phyloP scores from a whole-genome alignment of 2,113 vertebrate genomes.

The Myanophis thanlyinensis region DNA sequence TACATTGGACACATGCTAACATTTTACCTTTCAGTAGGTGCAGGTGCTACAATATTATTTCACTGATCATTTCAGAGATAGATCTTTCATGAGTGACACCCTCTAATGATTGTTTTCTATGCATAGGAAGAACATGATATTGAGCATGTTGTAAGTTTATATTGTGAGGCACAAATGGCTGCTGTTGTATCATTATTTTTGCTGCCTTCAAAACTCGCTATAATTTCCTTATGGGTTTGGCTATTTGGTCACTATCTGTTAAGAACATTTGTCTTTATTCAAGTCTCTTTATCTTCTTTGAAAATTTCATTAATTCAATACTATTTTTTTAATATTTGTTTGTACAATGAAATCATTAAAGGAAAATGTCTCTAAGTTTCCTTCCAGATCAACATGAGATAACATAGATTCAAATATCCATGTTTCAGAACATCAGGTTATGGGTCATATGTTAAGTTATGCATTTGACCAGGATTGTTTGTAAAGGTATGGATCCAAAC shows the following conservation, averaged over 20 bases:
- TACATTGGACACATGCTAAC: not conserved
- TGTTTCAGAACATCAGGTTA: not conserved
- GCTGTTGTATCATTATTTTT: not conserved
- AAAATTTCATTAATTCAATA: not conserved
- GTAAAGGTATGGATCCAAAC: not conserved
- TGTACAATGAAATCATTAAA: not conserved
- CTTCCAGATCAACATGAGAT: not conserved
- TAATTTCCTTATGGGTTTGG: not conserved
- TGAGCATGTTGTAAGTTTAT: fast-evolving
- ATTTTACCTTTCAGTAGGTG: not conserved
- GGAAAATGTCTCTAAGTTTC: not conserved
- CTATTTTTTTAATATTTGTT: not conserved
- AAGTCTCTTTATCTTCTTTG: not conserved
- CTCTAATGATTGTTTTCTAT: conserved; percentile 2
- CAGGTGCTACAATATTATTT: not conserved
- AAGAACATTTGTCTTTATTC: not conserved
- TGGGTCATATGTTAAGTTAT: not conserved
- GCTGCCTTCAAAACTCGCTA: not conserved
- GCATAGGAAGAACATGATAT: not conserved
- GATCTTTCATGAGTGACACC: not conserved
- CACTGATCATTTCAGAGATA: not conserved
- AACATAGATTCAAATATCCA: not conserved
- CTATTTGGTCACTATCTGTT: not conserved
- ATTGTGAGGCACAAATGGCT: conserved; percentile 12
- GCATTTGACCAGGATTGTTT: not conserved